A percentile compares a stretch with the other conserved stretches of the same genome.
phyloP scores from a whole-genome alignment of 1,140 invertebrate genomes.

The Sarcophaga peregrina region DNA sequence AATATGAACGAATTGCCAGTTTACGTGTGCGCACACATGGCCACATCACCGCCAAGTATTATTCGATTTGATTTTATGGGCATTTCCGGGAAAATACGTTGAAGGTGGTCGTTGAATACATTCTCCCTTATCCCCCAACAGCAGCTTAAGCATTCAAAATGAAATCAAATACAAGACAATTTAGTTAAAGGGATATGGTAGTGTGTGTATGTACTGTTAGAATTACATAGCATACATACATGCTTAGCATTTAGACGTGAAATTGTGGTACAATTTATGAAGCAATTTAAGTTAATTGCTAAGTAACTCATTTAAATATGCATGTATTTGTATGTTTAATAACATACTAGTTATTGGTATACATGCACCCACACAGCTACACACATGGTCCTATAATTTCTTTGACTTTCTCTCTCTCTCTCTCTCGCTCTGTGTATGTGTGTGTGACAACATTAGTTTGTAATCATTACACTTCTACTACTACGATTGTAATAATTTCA shows the following conservation, averaged over 20 bases:
- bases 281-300: constrained; percentile 35
- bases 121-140: too few species aligned
- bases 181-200: not conserved
- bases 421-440: too few species aligned
- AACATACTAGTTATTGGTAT: too few species aligned
- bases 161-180: not conserved
- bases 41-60: not conserved
- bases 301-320: constrained; percentile 23
- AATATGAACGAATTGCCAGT: not conserved
- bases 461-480: too few species aligned
- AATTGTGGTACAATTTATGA: not conserved
- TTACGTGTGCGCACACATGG: not conserved
- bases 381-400: too few species aligned
- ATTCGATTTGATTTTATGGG: not conserved
- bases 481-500: too few species aligned
- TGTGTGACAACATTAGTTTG: too few species aligned
- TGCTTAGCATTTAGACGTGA: not conserved
- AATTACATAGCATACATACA: not conserved
- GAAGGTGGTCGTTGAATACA: not conserved
- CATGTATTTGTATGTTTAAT: not conserved
- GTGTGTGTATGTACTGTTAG: not conserved
- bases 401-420: too few species aligned
- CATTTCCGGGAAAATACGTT: not conserved
- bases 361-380: too few species aligned
- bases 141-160: not conserved